These are phyloP conservation scores for Spilosoma lubricipeda DNA, from an alignment of 2,888 invertebrate species.

Conservation along the genomic window DNA sequence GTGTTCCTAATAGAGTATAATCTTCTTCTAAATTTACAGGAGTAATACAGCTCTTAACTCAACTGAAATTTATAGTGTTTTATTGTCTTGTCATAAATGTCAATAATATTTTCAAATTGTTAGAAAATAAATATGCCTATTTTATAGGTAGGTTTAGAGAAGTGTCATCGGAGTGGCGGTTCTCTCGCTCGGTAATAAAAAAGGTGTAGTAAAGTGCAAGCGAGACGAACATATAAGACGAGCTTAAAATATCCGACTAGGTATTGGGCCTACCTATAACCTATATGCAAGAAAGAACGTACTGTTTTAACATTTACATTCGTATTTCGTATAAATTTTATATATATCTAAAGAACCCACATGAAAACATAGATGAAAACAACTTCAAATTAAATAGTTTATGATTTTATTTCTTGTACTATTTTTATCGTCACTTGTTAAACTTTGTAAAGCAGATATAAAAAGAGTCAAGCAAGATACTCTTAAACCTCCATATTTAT, in stretches of 20 bases:
- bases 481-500: not conserved
- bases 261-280: not conserved
- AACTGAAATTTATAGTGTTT: not conserved
- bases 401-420: conserved; percentile 47
- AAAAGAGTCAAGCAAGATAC: not conserved
- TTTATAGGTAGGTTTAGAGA: not conserved
- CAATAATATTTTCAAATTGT: not conserved
- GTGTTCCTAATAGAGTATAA: not conserved
- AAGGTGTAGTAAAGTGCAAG: too few relatives aligned
- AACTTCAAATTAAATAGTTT: not conserved
- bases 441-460: conserved; percentile 41
- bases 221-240: not conserved
- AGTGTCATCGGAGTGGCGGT: too few relatives aligned
- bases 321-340: not conserved
- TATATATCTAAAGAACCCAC: too few relatives aligned
- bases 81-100: not conserved
- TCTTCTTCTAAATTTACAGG: not conserved
- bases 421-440: conserved; percentile 43
- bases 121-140: not conserved
- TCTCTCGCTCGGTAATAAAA: too few relatives aligned
- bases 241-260: not conserved
- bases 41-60: not conserved
- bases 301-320: not conserved
- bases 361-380: not conserved
- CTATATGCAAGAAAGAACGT: not conserved